Evolutionary conservation across 2,797 vertebrate species (phyloP), one percentile per base, ranked within the genome.

Genomic region (Pangasius krempfi): DNA sequence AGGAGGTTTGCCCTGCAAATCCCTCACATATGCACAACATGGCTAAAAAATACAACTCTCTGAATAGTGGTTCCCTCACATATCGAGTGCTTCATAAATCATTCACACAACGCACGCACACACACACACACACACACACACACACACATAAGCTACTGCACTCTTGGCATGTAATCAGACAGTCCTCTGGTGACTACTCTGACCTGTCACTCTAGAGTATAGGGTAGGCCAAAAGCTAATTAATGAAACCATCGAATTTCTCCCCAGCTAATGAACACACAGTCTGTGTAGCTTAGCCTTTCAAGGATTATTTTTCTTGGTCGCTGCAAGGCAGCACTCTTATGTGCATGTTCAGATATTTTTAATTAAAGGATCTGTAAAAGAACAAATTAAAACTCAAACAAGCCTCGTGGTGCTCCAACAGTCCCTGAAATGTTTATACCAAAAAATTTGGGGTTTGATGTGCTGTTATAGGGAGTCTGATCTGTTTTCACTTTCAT

Each of bases 301-400:
- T 92, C 94, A 88, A 90, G 90, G 90, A 92, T 93, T 96, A 94
- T 96, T 96, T 94, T 96, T 95, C 94, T 96, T 95, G 95, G 96
- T 95, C 89, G 66, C 47, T 5, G 90, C 91, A 88, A 94, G 94
- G 93, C 94, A 93, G 93, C 62, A 89, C 92, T 89, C 89, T 92
- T 93, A 93, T 93, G 92, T 93, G 92, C 92, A 91, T 85, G 91
- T 88, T 93, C 3, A 89, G 93, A 94, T 96, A 96, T 96, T 96
- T 96, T 94, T 95, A 96, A 94, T 91, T 93, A 93, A 95, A 94
- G 92, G 94, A 94, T 94, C 93, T 95, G 94, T 95, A 95, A 95
- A 95, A 96, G 93, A 94, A 92, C 87, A 89, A 94, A 96, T 95
- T 94, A 93, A 95, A 96, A 95, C 94, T 95, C 92, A 94, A 95